Percentiles rank a stretch among this genome's conserved stretches.
Evolutionary conservation across 1,140 invertebrate genomes (phyloP).

Genomic region (Drosophila bocki): DNA sequence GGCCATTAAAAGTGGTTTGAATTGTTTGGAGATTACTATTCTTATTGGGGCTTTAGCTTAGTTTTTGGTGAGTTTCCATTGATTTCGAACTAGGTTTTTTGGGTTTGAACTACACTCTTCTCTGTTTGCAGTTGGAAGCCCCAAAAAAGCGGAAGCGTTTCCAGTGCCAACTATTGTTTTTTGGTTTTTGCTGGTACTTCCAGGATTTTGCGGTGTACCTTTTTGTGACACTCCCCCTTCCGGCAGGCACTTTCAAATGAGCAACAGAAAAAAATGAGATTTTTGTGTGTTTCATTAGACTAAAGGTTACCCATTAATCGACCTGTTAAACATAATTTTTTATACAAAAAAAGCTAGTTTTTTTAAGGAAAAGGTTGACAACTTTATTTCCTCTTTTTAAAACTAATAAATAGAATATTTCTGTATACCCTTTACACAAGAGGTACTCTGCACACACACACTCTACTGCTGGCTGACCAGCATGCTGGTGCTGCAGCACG

Average conservation of each 20-base stretch:
- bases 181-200: slow-evolving; percentile 22
- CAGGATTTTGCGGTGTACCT: slow-evolving; percentile 64
- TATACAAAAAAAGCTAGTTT: not conserved
- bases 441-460: slow-evolving; percentile 1
- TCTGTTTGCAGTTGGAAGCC: slow-evolving; percentile 54
- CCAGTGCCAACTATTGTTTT: slow-evolving; percentile 45
- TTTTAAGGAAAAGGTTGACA: too few relatives aligned
- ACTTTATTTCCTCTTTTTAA: not conserved
- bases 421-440: not conserved
- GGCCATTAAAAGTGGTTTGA: slow-evolving; percentile 21
- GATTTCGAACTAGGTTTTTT: slow-evolving; percentile 1
- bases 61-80: slow-evolving; percentile 2
- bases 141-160: slow-evolving; percentile 62
- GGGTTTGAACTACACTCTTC: slow-evolving; percentile 13
- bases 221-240: slow-evolving; percentile 53
- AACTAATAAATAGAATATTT: not conserved
- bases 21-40: not conserved
- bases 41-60: slow-evolving; percentile 14
- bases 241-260: slow-evolving; percentile 21
- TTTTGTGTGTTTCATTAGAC: not conserved
- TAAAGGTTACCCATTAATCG: not conserved
- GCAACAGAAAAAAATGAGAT: not conserved
- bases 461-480: slow-evolving; percentile 49
- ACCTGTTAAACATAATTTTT: not conserved
- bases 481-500: too few relatives aligned